Conservation (phyloP, 1,140 invertebrate genomes). For the Drosophila chauvacae region DNA sequence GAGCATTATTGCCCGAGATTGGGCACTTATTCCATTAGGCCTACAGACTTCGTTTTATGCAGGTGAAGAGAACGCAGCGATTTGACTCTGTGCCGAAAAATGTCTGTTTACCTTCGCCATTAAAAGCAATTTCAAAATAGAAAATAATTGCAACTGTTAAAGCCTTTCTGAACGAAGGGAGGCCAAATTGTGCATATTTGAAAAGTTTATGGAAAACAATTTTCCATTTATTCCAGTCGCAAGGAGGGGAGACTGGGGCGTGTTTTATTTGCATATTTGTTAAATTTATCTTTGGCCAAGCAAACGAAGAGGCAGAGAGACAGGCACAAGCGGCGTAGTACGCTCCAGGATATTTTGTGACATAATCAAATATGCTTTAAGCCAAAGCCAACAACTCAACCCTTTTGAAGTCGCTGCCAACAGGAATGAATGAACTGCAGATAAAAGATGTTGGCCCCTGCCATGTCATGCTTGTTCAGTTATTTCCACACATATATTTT, state of each 20-base stretch:
- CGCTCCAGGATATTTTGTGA: constrained; percentile 74
- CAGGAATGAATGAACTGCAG: constrained; percentile 64
- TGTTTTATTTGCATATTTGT: constrained; percentile 74
- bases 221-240: constrained; percentile 26
- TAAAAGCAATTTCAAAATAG: constrained; percentile 48
- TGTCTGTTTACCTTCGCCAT: constrained; percentile 57
- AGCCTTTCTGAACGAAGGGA: constrained; percentile 22
- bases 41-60: constrained; percentile 8
- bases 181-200: constrained; percentile 53
- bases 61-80: constrained; percentile 6
- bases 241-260: constrained; percentile 1
- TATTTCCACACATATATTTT: constrained; percentile 60
- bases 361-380: constrained; percentile 83
- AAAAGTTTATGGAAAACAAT: constrained; percentile 65
- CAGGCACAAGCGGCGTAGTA: background rate
- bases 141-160: constrained; percentile 16
- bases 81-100: constrained; percentile 6
- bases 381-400: constrained; percentile 70
- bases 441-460: constrained; percentile 60
- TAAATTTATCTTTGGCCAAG: constrained; percentile 71
- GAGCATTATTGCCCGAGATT: background rate
- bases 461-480: constrained; percentile 51
- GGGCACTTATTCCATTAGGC: constrained; percentile 15
- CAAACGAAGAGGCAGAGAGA: constrained; percentile 38
- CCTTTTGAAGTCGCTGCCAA: constrained; percentile 71